Evolutionary conservation across 2,113 vertebrate species (phyloP).

Genomic region (Empidonax traillii): DNA sequence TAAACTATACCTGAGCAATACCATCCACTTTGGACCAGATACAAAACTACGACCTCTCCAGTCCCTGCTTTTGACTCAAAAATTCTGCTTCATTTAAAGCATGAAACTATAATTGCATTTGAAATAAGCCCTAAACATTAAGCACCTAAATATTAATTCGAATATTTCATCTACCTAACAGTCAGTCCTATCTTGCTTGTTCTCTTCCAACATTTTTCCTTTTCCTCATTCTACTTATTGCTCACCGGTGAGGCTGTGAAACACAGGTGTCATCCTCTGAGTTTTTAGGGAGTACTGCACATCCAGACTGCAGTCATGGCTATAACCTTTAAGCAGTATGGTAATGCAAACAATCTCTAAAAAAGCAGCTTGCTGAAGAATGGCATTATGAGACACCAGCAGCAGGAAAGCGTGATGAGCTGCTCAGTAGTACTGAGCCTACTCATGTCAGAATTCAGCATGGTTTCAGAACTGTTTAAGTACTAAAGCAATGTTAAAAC

Average conservation of each 20-base stretch:
- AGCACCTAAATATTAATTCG: neutral
- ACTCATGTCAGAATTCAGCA: neutral
- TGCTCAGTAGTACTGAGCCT: neutral
- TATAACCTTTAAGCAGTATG: neutral
- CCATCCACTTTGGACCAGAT: neutral
- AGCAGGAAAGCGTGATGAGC: neutral
- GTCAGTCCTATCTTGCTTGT: neutral
- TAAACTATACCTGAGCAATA: neutral
- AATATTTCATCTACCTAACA: neutral
- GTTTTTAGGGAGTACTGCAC: neutral
- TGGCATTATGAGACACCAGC: neutral
- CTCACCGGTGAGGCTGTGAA: neutral
- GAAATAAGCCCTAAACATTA: neutral
- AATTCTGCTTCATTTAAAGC: neutral
- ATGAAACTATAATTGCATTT: neutral
- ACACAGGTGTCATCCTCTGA: neutral
- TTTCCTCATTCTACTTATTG: neutral
- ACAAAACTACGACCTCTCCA: neutral
- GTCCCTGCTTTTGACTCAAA: neutral
- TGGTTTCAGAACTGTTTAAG: neutral
- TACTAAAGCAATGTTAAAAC: neutral
- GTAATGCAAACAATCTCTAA: neutral
- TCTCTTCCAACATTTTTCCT: neutral
- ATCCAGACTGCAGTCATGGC: neutral
- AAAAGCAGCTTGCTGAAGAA: neutral